Evolutionary conservation across 2,888 invertebrate genomes (phyloP).

Genomic region (Meloe dianella): DNA sequence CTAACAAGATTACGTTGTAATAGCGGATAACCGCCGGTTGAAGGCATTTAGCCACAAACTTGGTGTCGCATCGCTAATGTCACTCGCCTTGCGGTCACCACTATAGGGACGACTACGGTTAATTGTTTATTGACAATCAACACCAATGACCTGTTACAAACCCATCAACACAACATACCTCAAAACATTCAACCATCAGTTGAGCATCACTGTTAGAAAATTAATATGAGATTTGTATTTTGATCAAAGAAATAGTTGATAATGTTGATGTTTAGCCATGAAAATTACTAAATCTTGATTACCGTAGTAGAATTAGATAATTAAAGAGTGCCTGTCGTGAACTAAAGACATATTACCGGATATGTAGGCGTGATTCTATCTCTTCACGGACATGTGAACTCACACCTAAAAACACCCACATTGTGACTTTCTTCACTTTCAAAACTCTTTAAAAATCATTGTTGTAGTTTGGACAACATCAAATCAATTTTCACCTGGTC

Average conservation of each 20-base stretch:
- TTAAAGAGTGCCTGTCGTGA: not conserved
- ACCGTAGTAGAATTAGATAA: not conserved
- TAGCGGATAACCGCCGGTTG: slow-evolving; percentile 55
- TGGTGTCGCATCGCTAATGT: slow-evolving; percentile 48
- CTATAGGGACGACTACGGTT: slow-evolving; percentile 34
- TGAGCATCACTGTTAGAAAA: no score
- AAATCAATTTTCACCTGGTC: not conserved
- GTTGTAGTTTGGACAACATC: not conserved
- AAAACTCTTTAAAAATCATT: not conserved
- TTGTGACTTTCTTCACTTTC: slow-evolving; percentile 21
- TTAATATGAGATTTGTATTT: no score
- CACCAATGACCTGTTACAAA: not conserved
- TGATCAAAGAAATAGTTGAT: not conserved
- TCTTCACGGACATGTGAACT: slow-evolving; percentile 25
- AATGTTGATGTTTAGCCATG: not conserved
- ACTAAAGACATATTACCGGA: not conserved
- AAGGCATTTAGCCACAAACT: slow-evolving; percentile 54
- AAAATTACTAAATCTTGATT: not conserved
- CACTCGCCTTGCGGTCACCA: slow-evolving; percentile 46
- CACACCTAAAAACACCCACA: slow-evolving; percentile 26
- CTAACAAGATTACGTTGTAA: slow-evolving; percentile 56
- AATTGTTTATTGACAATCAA: slow-evolving; percentile 42
- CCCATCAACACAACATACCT: not conserved
- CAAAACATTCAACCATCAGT: not conserved
- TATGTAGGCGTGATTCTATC: slow-evolving; percentile 18